Base-by-base conservation (phyloP, 2,797 vertebrate species). In the Threskiornis aethiopicus region DNA sequence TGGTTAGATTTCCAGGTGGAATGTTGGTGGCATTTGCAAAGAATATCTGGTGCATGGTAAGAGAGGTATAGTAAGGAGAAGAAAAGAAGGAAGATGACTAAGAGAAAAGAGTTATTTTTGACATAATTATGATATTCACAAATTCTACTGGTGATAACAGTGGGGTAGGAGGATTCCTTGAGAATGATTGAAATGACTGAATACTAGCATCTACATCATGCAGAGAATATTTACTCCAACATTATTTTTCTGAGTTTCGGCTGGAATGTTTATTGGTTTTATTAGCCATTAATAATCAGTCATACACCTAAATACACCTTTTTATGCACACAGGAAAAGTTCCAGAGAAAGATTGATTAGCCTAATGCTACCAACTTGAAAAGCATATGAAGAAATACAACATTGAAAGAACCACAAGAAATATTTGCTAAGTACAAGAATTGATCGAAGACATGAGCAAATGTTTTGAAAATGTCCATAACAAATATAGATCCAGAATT, bases 111-210 rank as follows among this genome's bases (percentile, higher is more conserved):
- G 33, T 54, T 96, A 66, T 95, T 52, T 96, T 64, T 88, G 31
- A 73, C 61, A 71, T n/a, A 64, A 73, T 94, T 85, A 84, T 84
- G 58, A 93, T 59, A 37, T 47, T 95, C 82, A 93, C 52, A 90
- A 29, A 66, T 95, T 95, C 76, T 71, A 52, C 55, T 81, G 29
- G 20, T 67, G 26, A 9, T 84, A 11, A 35, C 13, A 35, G 78
- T 19, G 8, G 57, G 33, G 42, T 79, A 75, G 79, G 88, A 84
- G 17, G 11, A 37, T 71, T 72, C 25, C 33, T 49, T 49, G 18
- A 58, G 93, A 87, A 35, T 54, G 0, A 25, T 35, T 49, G 13
- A 64, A 58, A 41, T 70, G 2, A 58, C 49, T 87, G 42, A 72
- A 31, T 61, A 29, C 19, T 77, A 52, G 8, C 28, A 46, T 20